Conservation (phyloP, 64 coral and sea anemone species). For the Montipora capricornis region DNA sequence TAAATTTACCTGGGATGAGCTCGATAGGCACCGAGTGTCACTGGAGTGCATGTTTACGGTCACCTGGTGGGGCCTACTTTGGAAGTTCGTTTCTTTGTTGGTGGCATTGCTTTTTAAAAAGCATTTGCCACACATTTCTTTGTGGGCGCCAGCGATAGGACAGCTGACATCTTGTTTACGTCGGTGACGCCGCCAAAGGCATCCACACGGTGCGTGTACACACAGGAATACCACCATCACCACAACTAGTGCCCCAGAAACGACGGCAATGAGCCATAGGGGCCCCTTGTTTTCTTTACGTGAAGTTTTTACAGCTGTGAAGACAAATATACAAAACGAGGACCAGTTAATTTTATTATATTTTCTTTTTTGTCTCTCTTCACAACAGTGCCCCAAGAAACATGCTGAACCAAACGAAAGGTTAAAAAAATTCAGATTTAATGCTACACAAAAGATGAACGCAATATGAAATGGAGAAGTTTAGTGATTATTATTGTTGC, state of each 20-base stretch:
- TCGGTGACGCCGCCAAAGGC: constrained; percentile 27
- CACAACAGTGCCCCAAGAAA: too few species aligned
- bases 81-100: not conserved
- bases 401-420: too few species aligned
- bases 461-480: too few species aligned
- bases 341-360: too few species aligned
- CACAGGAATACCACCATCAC: constrained; percentile 7
- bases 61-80: not conserved
- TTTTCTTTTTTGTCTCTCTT: too few species aligned
- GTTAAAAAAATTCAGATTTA: too few species aligned
- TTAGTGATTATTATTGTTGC: too few species aligned
- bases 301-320: constrained; percentile 4
- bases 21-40: not conserved
- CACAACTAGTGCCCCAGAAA: not conserved
- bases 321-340: not conserved
- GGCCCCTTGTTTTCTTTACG: not conserved
- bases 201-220: constrained; percentile 17
- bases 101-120: not conserved
- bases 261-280: not conserved
- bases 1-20: constrained; percentile 5
- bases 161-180: not conserved
- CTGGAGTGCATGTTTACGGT: constrained; percentile 10
- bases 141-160: not conserved
- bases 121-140: constrained; percentile 26
- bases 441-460: too few species aligned